phyloP scores from a whole-genome alignment of 2,113 vertebrate genomes.

The Leptodactylus fuscus region DNA sequence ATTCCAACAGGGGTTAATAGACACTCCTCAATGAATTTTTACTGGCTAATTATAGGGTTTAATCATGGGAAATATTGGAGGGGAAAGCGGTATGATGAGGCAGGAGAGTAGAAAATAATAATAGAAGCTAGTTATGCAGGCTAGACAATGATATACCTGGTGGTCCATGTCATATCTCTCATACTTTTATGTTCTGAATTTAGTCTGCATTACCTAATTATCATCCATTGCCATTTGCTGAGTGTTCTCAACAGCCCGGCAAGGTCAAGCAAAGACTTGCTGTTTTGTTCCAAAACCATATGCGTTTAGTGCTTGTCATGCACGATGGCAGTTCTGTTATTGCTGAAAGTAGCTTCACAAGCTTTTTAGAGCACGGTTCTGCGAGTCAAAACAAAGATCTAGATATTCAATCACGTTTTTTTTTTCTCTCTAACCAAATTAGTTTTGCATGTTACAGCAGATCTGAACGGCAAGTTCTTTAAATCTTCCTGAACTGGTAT shows the following conservation, averaged over 20 bases:
- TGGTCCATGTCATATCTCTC: constrained; percentile 55
- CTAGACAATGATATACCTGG: constrained; percentile 55
- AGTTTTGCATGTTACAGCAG: constrained; percentile 11
- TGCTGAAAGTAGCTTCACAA: constrained; percentile 45
- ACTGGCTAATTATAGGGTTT: constrained; percentile 56
- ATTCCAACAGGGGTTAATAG: constrained; percentile 49
- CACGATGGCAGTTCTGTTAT: constrained; percentile 50
- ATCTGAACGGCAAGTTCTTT: background rate
- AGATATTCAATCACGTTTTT: constrained; percentile 41
- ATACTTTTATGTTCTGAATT: constrained; percentile 55
- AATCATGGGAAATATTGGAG: constrained; percentile 51
- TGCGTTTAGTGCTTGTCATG: constrained; percentile 56
- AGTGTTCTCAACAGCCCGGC: constrained; percentile 39
- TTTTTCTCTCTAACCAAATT: constrained; percentile 8
- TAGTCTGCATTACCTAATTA: constrained; percentile 58
- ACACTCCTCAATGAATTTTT: constrained; percentile 51
- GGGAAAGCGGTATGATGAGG: constrained; percentile 33
- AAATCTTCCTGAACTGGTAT: background rate
- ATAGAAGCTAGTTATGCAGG: constrained; percentile 38
- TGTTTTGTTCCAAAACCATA: constrained; percentile 56
- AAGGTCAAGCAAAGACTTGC: constrained; percentile 57
- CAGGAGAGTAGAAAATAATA: constrained; percentile 43
- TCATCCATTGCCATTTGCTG: constrained; percentile 41
- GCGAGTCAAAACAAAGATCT: constrained; percentile 46
- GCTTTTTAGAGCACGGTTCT: constrained; percentile 40